Percentiles rank a stretch among this genome's conserved stretches.
Conservation (phyloP, 1,140 invertebrate genomes). For the Ceratina japonica region DNA sequence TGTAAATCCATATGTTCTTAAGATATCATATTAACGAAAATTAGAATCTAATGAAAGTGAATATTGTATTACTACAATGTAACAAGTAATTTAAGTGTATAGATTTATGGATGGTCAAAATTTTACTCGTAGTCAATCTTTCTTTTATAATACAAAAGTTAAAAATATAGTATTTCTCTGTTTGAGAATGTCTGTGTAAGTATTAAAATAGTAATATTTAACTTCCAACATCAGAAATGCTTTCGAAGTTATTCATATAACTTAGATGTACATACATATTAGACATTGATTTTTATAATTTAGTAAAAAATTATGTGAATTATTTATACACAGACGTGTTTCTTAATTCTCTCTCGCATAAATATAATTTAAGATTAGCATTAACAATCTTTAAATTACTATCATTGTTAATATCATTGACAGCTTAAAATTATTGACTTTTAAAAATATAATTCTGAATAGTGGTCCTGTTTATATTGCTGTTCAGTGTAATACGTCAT, state of each 20-base stretch:
- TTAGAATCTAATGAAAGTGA: constrained; percentile 38
- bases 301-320: constrained; percentile 37
- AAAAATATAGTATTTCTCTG: constrained; percentile 48
- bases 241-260: constrained; percentile 21
- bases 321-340: constrained; percentile 41
- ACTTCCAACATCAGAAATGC: constrained; percentile 15
- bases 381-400: constrained; percentile 43
- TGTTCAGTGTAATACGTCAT: constrained; percentile 25
- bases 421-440: constrained; percentile 48
- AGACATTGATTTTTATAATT: constrained; percentile 29
- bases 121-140: constrained; percentile 11
- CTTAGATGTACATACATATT: constrained; percentile 34
- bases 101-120: constrained; percentile 13
- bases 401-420: constrained; percentile 44
- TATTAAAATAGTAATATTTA: constrained; percentile 35
- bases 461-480: constrained; percentile 43
- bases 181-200: constrained; percentile 47
- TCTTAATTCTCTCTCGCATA: constrained; percentile 4
- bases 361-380: constrained; percentile 49
- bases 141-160: constrained; percentile 30
- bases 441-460: constrained; percentile 59
- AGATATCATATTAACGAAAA: constrained; percentile 51
- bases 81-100: constrained; percentile 41
- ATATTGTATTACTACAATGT: constrained; percentile 42
- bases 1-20: constrained; percentile 61